Evolutionary conservation across 2,888 invertebrate genomes (phyloP).

Genomic region (Eumerus sabulonum): DNA sequence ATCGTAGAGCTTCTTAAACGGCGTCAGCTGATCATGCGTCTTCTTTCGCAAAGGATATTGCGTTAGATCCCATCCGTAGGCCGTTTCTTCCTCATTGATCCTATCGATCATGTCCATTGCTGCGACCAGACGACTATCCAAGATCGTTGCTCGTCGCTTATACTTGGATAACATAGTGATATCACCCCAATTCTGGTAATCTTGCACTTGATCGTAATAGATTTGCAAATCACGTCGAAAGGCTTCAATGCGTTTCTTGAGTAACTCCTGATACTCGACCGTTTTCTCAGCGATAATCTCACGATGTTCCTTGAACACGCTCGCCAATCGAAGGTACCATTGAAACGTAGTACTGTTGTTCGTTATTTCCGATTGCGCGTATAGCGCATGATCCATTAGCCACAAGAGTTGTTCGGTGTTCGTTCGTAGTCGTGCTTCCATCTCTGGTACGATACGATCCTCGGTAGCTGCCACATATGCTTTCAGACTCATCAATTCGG

Average conservation of each 20-base stretch:
- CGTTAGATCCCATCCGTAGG: conserved; percentile 93
- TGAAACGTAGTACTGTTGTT: conserved; percentile 92
- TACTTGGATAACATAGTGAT: conserved; percentile 90
- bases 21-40: conserved; percentile 88
- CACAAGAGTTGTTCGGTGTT: conserved; percentile 87
- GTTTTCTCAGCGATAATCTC: conserved; percentile 89
- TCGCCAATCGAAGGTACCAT: conserved; percentile 91
- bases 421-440: conserved; percentile 87
- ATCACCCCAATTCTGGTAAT: conserved; percentile 93
- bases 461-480: conserved; percentile 88
- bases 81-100: conserved; percentile 94
- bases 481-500: conserved; percentile 90
- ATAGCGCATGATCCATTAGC: conserved; percentile 89
- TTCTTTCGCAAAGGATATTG: conserved; percentile 92
- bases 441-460: conserved; percentile 83
- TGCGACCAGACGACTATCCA: conserved; percentile 83
- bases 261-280: conserved; percentile 90
- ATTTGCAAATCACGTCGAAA: conserved; percentile 90
- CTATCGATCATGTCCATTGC: conserved; percentile 90
- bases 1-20: conserved; percentile 93
- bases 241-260: conserved; percentile 88
- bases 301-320: conserved; percentile 90
- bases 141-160: conserved; percentile 84
- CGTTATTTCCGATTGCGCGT: conserved; percentile 91
- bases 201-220: conserved; percentile 89